phyloP scores from a whole-genome alignment of 1,140 invertebrate species.

The Eumaeus atala region DNA sequence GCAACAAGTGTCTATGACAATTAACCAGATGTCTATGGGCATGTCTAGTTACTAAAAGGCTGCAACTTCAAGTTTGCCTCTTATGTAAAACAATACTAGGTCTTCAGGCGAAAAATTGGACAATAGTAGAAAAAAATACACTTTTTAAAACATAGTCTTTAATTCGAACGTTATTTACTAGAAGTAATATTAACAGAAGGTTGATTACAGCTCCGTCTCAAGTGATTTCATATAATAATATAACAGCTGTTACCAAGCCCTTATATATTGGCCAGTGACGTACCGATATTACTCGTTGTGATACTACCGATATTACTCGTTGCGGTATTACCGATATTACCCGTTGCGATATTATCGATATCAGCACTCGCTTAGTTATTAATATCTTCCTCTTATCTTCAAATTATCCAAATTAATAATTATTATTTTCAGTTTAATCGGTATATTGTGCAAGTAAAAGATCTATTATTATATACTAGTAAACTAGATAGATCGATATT shows the following conservation, averaged over 20 bases:
- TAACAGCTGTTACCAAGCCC: conserved; percentile 4
- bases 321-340: not conserved
- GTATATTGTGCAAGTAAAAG: not conserved
- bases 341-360: not conserved
- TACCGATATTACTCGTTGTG: not conserved
- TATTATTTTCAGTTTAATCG: not conserved
- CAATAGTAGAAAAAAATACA: conserved; percentile 5
- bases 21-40: too few species aligned
- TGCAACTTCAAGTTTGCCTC: too few species aligned
- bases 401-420: not conserved
- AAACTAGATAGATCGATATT: too few species aligned
- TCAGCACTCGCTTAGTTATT: not conserved
- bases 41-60: too few species aligned
- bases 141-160: conserved; percentile 6
- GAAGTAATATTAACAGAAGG: conserved; percentile 10
- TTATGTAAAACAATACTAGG: too few species aligned
- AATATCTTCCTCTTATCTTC: not conserved
- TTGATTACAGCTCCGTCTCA: not conserved
- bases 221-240: not conserved
- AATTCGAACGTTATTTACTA: conserved; percentile 9
- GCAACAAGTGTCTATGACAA: too few species aligned
- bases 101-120: too few species aligned
- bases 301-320: not conserved
- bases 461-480: not conserved
- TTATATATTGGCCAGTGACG: not conserved